Evolutionary conservation across 2,888 invertebrate genomes (phyloP), one percentile per base, ranked within the genome.

Genomic region (Sphaeridia pumilis): DNA sequence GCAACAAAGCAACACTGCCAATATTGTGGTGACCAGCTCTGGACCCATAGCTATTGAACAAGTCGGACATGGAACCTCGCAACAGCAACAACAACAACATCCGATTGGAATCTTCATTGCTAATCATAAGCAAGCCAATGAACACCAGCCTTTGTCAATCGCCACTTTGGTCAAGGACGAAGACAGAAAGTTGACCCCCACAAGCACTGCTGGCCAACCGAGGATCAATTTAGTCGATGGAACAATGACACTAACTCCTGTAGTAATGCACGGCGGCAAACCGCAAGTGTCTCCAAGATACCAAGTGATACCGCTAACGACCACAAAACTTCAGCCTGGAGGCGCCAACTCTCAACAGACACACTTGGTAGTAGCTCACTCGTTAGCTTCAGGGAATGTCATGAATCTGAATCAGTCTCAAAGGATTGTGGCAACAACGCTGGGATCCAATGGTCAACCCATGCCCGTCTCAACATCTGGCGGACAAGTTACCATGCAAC

Each of bases 21-120:
- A 41, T 20, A 45, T 58, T n/a, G 66, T 58, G 69, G 55, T 70
- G 76, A 68, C 85, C 84, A 53, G 85, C 86, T 52, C 87, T 86
- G 49, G 57, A 27, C 50, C 51, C 24, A 58, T 54, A 27, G 49
- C 46, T 22, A 56, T 57, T 10, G 55, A 52, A 26, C 48, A 52
- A 24, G 48, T 58, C 22, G 53, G 48, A 3, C 3, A 12, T 28
- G 25, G 25, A 21, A 2, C 21, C 14, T 12, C 25, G 22, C 58
- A 54, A 41, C 38, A 38, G 20, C 38, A 38, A 14, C 38, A 7
- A 47, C 51, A 21, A 59, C 62, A 49, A 51, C 63, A 49, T 24
- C 58, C 56, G 34, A 62, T 64, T 41, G 59, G 59, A 17, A 62
- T 64, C 35, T 59, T 62, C 12, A 57, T 62, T 22, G 55, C 64